These are phyloP conservation scores for Chionoecetes opilio DNA, from an alignment of 1,140 invertebrate genomes.

Conservation along the genomic window DNA sequence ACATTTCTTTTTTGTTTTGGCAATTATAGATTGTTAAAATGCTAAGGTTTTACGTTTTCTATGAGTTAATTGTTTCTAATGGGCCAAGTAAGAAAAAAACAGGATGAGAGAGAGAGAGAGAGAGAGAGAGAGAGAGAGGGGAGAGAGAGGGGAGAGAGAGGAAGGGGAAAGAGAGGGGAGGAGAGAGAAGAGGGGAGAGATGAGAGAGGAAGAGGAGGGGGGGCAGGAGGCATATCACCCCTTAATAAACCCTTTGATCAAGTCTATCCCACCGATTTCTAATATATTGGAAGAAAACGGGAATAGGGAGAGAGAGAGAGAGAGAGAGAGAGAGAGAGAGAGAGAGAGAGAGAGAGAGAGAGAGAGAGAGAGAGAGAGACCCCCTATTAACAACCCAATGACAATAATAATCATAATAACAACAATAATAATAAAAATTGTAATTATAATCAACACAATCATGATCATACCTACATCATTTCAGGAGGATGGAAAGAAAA, in stretches of 20 bases:
- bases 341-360: constrained; percentile 52
- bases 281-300: constrained; percentile 37
- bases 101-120: not conserved
- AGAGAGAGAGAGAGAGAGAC: constrained; percentile 22
- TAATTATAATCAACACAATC: too few species aligned
- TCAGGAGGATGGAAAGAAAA: too few species aligned
- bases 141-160: not conserved
- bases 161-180: not conserved
- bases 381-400: too few species aligned
- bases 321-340: constrained; percentile 43
- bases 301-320: constrained; percentile 37
- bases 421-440: too few species aligned
- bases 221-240: not conserved
- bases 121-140: not conserved
- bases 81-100: too few species aligned
- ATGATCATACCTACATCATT: too few species aligned
- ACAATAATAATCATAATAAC: too few species aligned
- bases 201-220: not conserved
- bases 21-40: too few species aligned
- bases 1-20: too few species aligned
- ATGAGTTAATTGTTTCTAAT: too few species aligned
- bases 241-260: not conserved
- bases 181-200: not conserved
- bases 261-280: constrained; percentile 1
- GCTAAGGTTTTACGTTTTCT: too few species aligned